phyloP scores from a whole-genome alignment of 2,797 vertebrate species.

The Sebastes kiyomatsui region DNA sequence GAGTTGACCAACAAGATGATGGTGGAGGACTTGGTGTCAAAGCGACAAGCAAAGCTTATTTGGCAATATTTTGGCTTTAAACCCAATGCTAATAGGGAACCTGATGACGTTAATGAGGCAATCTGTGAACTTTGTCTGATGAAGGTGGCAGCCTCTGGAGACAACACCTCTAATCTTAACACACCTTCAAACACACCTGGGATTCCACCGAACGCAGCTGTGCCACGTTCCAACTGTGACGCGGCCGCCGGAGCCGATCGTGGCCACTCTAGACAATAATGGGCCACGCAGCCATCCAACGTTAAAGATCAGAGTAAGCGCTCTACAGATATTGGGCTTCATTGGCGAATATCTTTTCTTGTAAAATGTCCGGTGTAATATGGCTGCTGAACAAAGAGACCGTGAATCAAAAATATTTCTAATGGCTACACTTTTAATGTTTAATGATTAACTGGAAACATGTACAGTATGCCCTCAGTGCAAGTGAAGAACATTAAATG shows the following conservation, averaged over 20 bases:
- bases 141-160: neutral
- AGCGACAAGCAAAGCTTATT: neutral
- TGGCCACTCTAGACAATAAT: too few relatives aligned
- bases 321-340: neutral
- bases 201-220: neutral
- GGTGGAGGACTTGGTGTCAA: neutral
- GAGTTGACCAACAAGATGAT: neutral
- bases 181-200: neutral
- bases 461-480: conserved; percentile 79
- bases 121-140: neutral
- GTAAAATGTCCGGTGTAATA: neutral
- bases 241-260: too few relatives aligned
- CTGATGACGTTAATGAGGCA: neutral
- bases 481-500: conserved; percentile 73
- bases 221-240: too few relatives aligned
- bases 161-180: neutral
- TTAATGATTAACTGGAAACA: conserved; percentile 72
- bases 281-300: too few relatives aligned
- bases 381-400: conserved; percentile 47
- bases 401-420: conserved; percentile 36
- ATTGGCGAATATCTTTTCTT: neutral
- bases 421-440: conserved; percentile 75
- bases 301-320: neutral
- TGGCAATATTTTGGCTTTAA: neutral
- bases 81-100: neutral